Conservation (phyloP, 2,113 vertebrate genomes). For the Nestor notabilis region DNA sequence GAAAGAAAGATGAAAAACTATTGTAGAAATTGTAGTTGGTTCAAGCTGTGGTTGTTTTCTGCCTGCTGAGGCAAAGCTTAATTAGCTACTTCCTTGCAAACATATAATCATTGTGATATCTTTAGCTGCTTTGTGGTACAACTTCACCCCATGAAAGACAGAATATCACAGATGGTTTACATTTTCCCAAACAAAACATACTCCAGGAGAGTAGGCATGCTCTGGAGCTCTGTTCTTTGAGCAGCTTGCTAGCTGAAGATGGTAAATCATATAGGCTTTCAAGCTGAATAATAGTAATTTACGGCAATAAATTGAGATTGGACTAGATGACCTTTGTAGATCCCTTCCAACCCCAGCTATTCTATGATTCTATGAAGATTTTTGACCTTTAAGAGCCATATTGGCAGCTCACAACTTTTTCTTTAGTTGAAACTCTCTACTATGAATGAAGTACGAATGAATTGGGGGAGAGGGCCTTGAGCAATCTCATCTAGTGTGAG, state of each 20-base stretch:
- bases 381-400: neutral
- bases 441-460: neutral
- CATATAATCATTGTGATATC: constrained; percentile 60
- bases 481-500: neutral
- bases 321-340: neutral
- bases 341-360: neutral
- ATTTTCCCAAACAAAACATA: constrained; percentile 38
- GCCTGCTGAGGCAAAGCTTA: constrained; percentile 27
- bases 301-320: neutral
- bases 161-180: constrained; percentile 24
- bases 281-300: neutral
- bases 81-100: constrained; percentile 49
- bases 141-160: constrained; percentile 41
- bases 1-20: neutral
- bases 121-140: constrained; percentile 68
- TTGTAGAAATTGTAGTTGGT: neutral
- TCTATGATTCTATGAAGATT: neutral
- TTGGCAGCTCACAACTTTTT: neutral
- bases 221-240: constrained; percentile 3
- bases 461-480: neutral
- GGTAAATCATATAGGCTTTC: neutral
- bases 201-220: neutral
- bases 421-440: neutral
- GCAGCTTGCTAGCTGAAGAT: neutral
- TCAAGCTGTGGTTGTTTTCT: neutral